Percentiles rank a stretch among this genome's conserved stretches.
Evolutionary conservation across 2,888 invertebrate genomes (phyloP).

Genomic region (Platynereis dumerilii): DNA sequence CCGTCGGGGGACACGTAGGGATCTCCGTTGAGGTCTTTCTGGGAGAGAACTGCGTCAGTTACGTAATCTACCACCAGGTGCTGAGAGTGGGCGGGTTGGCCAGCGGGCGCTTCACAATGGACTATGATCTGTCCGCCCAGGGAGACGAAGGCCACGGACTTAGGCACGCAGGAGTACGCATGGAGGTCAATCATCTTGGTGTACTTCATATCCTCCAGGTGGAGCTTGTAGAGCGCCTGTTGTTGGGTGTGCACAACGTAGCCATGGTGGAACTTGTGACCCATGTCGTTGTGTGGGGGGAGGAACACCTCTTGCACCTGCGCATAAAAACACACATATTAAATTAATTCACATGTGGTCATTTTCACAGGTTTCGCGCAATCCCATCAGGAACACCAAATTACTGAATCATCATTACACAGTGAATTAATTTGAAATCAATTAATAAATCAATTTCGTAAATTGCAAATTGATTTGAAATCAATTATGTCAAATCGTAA

Average conservation of each 20-base stretch:
- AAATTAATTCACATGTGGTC: no score
- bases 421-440: no score
- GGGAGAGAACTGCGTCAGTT: constrained; percentile 67
- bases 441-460: no score
- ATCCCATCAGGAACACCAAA: neutral
- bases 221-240: constrained; percentile 76
- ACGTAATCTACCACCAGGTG: constrained; percentile 76
- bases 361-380: neutral
- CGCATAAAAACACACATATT: no score
- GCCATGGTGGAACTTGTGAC: constrained; percentile 73
- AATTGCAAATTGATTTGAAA: no score
- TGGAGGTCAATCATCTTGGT: constrained; percentile 75
- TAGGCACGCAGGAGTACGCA: constrained; percentile 76
- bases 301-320: constrained; percentile 63
- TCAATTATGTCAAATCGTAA: no score
- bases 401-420: no score
- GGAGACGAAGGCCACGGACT: constrained; percentile 74
- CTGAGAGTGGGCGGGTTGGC: constrained; percentile 63
- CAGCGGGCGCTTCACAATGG: constrained; percentile 74
- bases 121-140: constrained; percentile 76
- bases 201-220: constrained; percentile 75
- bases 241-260: constrained; percentile 78
- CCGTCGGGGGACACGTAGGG: constrained; percentile 77
- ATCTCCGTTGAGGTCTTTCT: constrained; percentile 44
- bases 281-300: constrained; percentile 62